Percentiles rank a stretch among this genome's conserved stretches.
phyloP scores from a whole-genome alignment of 2,797 vertebrate species.

The Sparidentex hasta region DNA sequence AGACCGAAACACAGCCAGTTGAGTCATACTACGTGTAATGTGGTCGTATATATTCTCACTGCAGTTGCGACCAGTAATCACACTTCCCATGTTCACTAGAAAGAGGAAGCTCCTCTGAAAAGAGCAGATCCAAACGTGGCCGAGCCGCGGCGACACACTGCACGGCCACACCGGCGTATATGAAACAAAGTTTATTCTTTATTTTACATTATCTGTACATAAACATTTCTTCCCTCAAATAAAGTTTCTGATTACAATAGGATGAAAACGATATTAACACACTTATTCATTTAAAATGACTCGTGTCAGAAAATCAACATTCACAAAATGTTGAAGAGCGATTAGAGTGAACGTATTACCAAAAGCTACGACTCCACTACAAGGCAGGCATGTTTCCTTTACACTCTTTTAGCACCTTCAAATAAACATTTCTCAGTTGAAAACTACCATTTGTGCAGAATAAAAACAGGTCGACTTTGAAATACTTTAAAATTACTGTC shows the following conservation, averaged over 20 bases:
- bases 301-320: constrained; percentile 95
- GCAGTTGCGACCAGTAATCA: background rate
- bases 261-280: constrained; percentile 96
- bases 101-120: constrained; percentile 48
- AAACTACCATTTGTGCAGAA: constrained; percentile 95
- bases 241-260: constrained; percentile 93
- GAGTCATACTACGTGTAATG: constrained; percentile 51
- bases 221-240: constrained; percentile 93
- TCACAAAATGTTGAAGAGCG: constrained; percentile 97
- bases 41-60: constrained; percentile 8
- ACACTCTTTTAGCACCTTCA: constrained; percentile 97
- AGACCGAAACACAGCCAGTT: constrained; percentile 42
- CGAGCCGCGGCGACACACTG: constrained; percentile 25
- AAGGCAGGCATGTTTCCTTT: constrained; percentile 96
- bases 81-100: constrained; percentile 29
- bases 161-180: constrained; percentile 80
- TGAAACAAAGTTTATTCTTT: constrained; percentile 99
- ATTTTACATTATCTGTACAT: constrained; percentile 99
- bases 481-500: constrained; percentile 88
- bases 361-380: constrained; percentile 96
- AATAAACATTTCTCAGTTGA: constrained; percentile 93
- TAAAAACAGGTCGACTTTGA: constrained; percentile 93
- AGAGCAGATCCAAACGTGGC: background rate
- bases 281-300: constrained; percentile 94
- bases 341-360: constrained; percentile 91